Percentiles rank a stretch among this genome's conserved stretches.
Conservation (phyloP, 2,888 invertebrate genomes). For the Arge pagana region DNA sequence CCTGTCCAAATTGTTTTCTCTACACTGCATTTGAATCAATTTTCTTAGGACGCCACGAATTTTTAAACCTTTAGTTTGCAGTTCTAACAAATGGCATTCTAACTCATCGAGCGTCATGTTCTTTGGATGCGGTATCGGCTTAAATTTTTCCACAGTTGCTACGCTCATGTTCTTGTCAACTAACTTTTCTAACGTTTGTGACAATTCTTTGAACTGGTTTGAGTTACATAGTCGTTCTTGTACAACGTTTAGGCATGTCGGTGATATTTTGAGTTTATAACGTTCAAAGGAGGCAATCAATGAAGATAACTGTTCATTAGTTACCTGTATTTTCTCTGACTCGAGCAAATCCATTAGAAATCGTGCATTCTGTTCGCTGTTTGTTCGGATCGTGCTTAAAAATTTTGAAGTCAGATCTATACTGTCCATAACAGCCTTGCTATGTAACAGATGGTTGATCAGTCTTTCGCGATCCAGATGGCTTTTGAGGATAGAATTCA, state of each 20-base stretch:
- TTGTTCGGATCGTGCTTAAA: constrained; percentile 60
- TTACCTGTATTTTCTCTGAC: constrained; percentile 57
- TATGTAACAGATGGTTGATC: constrained; percentile 58
- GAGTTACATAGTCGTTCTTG: constrained; percentile 19
- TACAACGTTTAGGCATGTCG: constrained; percentile 33
- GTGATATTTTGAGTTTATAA: constrained; percentile 37
- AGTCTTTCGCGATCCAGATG: constrained; percentile 62
- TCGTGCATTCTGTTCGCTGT: constrained; percentile 64
- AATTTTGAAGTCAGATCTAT: constrained; percentile 59
- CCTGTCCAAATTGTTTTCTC: constrained; percentile 62
- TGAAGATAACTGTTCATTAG: constrained; percentile 54
- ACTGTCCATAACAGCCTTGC: constrained; percentile 61
- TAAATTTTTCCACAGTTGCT: neutral
- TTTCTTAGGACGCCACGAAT: constrained; percentile 69
- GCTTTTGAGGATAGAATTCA: constrained; percentile 46
- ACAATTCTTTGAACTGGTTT: constrained; percentile 5
- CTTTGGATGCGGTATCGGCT: constrained; percentile 47
- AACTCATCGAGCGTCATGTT: constrained; percentile 68
- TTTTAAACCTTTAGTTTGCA: constrained; percentile 71
- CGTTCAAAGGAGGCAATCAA: constrained; percentile 27
- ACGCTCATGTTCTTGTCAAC: neutral
- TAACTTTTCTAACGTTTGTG: constrained; percentile 27
- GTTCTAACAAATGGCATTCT: constrained; percentile 67
- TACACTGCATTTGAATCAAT: constrained; percentile 65
- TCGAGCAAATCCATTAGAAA: constrained; percentile 62